Conservation (phyloP, 2,797 vertebrate species). For the Anomalospiza imberbis region DNA sequence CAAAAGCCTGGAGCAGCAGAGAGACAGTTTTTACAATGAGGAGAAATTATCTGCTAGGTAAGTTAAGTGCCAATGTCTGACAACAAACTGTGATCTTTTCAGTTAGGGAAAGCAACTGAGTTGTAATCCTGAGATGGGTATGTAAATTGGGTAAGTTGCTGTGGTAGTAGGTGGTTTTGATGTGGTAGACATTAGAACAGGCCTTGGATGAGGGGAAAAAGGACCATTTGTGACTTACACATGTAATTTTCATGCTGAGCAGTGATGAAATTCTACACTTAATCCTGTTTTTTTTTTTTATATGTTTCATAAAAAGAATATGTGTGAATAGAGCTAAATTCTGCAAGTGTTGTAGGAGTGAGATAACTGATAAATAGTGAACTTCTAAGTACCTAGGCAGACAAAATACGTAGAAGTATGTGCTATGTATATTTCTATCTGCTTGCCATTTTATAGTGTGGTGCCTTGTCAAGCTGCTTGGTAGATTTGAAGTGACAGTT, state of each 20-base stretch:
- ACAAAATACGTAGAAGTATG: neutral
- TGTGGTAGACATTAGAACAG: neutral
- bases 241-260: neutral
- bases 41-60: neutral
- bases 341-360: neutral
- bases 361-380: neutral
- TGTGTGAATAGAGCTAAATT: neutral
- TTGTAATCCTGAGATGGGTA: neutral
- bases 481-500: neutral
- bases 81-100: neutral
- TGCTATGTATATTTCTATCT: neutral
- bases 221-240: neutral
- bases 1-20: neutral
- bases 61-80: neutral
- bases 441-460: neutral
- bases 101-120: neutral
- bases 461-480: neutral
- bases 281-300: neutral
- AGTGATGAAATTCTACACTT: neutral
- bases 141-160: neutral
- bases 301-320: neutral
- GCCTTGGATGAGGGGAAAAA: neutral
- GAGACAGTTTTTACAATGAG: neutral
- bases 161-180: neutral
- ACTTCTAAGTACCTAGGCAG: neutral